Conservation (phyloP, 2,113 vertebrate genomes). For the Zingel zingel region DNA sequence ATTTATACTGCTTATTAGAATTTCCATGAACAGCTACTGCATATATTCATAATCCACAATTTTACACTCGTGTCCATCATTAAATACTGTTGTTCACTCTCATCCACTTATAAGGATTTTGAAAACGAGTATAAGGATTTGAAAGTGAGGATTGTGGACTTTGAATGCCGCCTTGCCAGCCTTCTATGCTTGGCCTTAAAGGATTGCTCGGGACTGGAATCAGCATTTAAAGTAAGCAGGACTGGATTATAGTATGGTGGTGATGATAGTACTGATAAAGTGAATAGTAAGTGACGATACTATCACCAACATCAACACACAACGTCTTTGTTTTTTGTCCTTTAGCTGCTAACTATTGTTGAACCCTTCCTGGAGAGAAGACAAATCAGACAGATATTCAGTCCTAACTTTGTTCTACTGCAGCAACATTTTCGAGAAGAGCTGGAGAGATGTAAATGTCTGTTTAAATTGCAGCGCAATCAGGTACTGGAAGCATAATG, state of each 20-base stretch:
- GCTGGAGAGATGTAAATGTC: slow-evolving; percentile 82
- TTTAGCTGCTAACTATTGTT: slow-evolving; percentile 85
- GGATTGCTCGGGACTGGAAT: slow-evolving; percentile 86
- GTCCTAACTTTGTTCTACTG: slow-evolving; percentile 81
- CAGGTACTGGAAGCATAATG: slow-evolving; percentile 75
- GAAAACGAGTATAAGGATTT: slow-evolving; percentile 83
- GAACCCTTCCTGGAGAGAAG: slow-evolving; percentile 86
- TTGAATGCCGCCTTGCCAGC: slow-evolving; percentile 82
- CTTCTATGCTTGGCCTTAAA: slow-evolving; percentile 85
- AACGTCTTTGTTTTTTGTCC: slow-evolving; percentile 45
- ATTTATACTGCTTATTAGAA: neutral
- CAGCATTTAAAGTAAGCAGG: slow-evolving; percentile 85
- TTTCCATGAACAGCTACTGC: neutral
- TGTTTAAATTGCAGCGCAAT: slow-evolving; percentile 78
- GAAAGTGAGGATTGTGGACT: slow-evolving; percentile 82
- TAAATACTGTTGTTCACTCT: slow-evolving; percentile 25
- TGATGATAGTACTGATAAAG: neutral
- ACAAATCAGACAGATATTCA: slow-evolving; percentile 85
- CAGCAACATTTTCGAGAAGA: slow-evolving; percentile 84
- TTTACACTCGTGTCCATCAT: neutral
- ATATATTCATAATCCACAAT: neutral
- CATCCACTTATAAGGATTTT: slow-evolving; percentile 77
- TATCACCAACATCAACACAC: neutral
- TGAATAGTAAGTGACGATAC: neutral
- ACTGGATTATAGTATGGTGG: neutral